These are phyloP conservation scores for Euschistus heros DNA, from an alignment of 1,140 invertebrate species.

Conservation along the genomic window DNA sequence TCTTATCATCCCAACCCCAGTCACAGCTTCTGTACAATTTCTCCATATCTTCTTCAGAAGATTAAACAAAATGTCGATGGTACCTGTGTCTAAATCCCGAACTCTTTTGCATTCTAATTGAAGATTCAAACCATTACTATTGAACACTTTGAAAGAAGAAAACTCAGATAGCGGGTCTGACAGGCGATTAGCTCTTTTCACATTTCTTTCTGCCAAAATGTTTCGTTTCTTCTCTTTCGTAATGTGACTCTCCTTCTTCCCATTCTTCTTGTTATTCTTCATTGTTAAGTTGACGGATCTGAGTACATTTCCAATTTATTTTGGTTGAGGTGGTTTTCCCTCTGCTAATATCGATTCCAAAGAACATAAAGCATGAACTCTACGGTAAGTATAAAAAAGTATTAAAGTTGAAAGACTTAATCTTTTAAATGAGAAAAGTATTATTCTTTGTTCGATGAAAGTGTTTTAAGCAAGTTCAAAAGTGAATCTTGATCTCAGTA, in stretches of 20 bases:
- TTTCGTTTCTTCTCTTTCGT: slow-evolving; percentile 25
- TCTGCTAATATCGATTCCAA: too few relatives aligned
- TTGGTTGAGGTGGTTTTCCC: too few relatives aligned
- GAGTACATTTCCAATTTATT: too few relatives aligned
- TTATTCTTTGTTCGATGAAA: too few relatives aligned
- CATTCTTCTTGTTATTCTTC: slow-evolving; percentile 4
- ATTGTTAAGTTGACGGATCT: too few relatives aligned
- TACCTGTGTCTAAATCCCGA: slow-evolving; percentile 9
- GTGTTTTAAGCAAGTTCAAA: too few relatives aligned
- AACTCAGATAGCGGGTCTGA: slow-evolving; percentile 19
- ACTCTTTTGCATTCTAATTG: slow-evolving; percentile 9
- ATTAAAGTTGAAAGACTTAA: too few relatives aligned
- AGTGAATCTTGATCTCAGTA: too few relatives aligned
- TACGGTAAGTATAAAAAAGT: too few relatives aligned
- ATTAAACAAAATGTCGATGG: slow-evolving; percentile 41
- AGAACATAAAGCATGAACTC: too few relatives aligned
- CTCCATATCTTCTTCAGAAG: slow-evolving; percentile 49
- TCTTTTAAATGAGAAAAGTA: too few relatives aligned
- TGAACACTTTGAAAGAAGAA: slow-evolving; percentile 16
- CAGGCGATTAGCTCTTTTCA: slow-evolving; percentile 22
- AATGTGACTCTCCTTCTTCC: slow-evolving; percentile 9
- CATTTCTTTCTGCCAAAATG: background rate
- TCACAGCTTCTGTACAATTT: slow-evolving; percentile 51
- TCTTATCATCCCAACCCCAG: slow-evolving; percentile 61
- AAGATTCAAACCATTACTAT: background rate